Evolutionary conservation across 2,888 invertebrate species (phyloP).

Genomic region (Tuberolachnus salignus): DNA sequence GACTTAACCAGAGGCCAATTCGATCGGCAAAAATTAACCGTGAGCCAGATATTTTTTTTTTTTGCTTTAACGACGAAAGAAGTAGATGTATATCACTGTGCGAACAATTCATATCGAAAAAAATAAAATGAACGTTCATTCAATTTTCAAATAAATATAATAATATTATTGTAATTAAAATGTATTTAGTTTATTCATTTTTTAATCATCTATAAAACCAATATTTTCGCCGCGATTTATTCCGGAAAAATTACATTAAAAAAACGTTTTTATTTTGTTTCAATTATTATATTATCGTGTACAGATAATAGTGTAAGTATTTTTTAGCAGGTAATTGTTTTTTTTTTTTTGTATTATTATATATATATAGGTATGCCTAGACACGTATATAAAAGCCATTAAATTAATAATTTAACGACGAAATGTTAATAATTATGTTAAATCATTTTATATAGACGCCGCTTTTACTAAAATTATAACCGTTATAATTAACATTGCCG

Average conservation of each 20-base stretch:
- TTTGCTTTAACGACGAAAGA: no score
- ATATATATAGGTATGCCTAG: no score
- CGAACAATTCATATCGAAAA: no score
- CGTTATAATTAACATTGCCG: neutral
- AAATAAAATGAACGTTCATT: no score
- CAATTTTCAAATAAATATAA: no score
- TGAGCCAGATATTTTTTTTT: no score
- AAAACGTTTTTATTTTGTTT: neutral
- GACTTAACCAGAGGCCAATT: no score
- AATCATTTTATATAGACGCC: neutral
- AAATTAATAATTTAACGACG: neutral
- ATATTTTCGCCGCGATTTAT: neutral
- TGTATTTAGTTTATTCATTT: no score
- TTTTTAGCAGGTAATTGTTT: no score
- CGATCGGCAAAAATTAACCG: no score
- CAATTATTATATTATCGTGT: neutral
- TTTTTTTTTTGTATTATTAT: neutral
- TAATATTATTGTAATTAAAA: no score
- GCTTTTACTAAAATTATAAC: neutral
- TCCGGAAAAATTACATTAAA: neutral
- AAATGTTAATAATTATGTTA: neutral
- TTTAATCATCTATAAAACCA: neutral
- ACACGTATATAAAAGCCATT: neutral
- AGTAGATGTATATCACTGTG: no score
- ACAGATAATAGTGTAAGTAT: neutral